Conservation (phyloP, 2,797 vertebrate species). For the Sylvilagus floridanus region DNA sequence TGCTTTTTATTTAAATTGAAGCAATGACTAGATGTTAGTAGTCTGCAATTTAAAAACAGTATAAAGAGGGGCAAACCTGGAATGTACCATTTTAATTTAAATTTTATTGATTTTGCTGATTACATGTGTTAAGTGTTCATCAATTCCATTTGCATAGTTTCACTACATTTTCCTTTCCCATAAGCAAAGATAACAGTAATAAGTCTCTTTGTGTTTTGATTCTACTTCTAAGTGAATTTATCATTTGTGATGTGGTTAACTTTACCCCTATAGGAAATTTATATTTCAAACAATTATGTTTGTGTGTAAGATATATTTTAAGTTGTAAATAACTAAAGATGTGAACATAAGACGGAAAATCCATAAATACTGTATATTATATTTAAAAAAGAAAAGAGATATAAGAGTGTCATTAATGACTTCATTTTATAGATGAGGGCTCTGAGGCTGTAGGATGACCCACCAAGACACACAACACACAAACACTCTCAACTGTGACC, state of each 20-base stretch:
- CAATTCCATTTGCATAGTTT: conserved; percentile 31
- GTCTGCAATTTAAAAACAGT: conserved; percentile 52
- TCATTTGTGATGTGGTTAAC: conserved; percentile 39
- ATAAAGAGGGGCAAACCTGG: not conserved
- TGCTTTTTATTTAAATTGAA: conserved; percentile 63
- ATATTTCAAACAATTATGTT: conserved; percentile 32
- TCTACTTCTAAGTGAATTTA: not conserved
- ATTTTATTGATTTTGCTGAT: conserved; percentile 66
- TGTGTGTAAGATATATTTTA: not conserved
- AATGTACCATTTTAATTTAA: conserved; percentile 54
- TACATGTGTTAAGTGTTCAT: conserved; percentile 20
- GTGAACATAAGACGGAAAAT: conserved; percentile 45
- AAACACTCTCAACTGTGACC: not conserved
- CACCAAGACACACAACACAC: not conserved
- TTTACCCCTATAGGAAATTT: conserved; percentile 34
- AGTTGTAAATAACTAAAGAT: conserved; percentile 38
- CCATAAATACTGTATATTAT: not conserved
- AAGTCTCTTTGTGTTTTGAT: conserved; percentile 4
- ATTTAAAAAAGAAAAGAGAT: not conserved
- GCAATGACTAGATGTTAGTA: conserved; percentile 41
- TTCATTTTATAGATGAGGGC: not conserved
- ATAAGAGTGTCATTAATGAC: conserved; percentile 7
- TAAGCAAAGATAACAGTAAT: conserved; percentile 29
- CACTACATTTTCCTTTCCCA: conserved; percentile 56
- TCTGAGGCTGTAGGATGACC: not conserved